These are phyloP conservation scores for Syrmaticus mikado DNA, from an alignment of 2,113 vertebrate genomes.

Conservation along the genomic window DNA sequence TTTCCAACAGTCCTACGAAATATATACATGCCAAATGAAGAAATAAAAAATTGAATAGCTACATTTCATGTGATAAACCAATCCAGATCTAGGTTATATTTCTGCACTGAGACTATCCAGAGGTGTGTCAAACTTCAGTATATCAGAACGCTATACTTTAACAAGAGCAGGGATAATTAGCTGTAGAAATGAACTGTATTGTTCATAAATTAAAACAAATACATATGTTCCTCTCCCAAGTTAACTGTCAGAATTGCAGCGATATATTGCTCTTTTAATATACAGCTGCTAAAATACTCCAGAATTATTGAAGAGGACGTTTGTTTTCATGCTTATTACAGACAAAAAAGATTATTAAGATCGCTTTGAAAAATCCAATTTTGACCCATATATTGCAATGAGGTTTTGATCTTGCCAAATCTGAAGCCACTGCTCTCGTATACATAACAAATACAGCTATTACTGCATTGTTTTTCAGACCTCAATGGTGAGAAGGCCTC, in stretches of 20 bases:
- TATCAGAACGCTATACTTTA: background rate
- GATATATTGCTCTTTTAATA: background rate
- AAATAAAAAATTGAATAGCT: background rate
- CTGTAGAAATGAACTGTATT: background rate
- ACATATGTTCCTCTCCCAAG: background rate
- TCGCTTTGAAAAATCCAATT: background rate
- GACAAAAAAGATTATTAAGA: background rate
- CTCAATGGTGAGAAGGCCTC: constrained; percentile 20
- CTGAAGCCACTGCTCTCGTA: background rate
- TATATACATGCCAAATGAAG: background rate
- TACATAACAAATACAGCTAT: background rate
- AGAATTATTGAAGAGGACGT: background rate
- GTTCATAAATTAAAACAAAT: background rate
- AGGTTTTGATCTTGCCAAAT: background rate
- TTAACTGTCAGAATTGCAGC: background rate
- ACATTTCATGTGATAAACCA: background rate
- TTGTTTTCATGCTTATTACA: background rate
- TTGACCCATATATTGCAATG: background rate
- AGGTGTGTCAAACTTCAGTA: background rate
- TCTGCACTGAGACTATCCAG: background rate
- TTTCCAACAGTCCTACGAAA: background rate
- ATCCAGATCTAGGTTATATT: background rate
- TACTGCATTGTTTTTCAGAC: constrained; percentile 3
- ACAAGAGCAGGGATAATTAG: background rate
- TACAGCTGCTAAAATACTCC: background rate